Evolutionary conservation across 2,113 vertebrate genomes (phyloP).

Genomic region (Carlito syrichta): DNA sequence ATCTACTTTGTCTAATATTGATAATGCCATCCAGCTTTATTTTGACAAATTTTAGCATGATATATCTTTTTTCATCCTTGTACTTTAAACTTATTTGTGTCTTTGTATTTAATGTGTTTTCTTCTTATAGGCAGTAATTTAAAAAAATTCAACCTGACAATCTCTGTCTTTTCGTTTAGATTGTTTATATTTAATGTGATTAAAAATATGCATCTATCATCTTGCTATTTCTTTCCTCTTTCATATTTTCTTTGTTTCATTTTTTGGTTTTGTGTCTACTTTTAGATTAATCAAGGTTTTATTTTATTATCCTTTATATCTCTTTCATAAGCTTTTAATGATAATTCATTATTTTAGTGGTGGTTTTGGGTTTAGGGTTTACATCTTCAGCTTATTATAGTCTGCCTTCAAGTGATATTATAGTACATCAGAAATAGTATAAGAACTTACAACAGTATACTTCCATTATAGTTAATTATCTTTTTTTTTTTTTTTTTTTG

Average conservation of each 20-base stretch:
- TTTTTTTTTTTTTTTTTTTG: no score
- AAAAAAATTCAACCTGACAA: not conserved
- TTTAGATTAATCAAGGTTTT: not conserved
- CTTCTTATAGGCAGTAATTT: not conserved
- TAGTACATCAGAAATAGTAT: not conserved
- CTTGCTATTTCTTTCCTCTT: not conserved
- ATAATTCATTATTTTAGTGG: not conserved
- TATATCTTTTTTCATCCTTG: not conserved
- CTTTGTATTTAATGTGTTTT: not conserved
- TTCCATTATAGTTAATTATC: no score
- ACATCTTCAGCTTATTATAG: not conserved
- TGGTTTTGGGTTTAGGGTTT: not conserved
- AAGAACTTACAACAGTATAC: no score
- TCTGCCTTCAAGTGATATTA: not conserved
- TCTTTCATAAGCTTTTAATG: not conserved
- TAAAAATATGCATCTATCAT: not conserved
- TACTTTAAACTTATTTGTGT: not conserved
- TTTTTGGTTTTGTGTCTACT: not conserved
- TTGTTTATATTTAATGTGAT: not conserved
- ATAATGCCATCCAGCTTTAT: no score
- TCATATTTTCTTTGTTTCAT: not conserved
- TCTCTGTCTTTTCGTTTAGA: not conserved
- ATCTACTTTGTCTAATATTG: no score
- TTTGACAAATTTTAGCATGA: no score
- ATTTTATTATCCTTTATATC: not conserved